phyloP scores from a whole-genome alignment of 2,888 invertebrate genomes.

The Sinohyriopsis cumingii region DNA sequence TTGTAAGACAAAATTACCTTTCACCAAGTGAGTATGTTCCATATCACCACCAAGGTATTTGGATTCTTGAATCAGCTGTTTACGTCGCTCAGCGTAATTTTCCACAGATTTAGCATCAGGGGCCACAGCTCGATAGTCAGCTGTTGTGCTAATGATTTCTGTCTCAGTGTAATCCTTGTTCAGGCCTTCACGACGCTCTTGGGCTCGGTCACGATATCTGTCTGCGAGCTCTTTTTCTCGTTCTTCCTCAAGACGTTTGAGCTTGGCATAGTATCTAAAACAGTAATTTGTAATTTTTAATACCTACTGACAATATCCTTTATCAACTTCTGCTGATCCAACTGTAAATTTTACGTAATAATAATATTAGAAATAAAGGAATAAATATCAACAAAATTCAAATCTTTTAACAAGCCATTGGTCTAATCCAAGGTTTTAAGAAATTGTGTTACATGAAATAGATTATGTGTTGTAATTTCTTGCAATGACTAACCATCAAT shows the following conservation, averaged over 20 bases:
- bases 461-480: no score
- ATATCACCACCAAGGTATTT: slow-evolving; percentile 99
- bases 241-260: slow-evolving; percentile 96
- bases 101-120: slow-evolving; percentile 91
- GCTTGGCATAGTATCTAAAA: slow-evolving; percentile 81
- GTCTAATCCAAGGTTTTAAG: not conserved
- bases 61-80: slow-evolving; percentile 97
- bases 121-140: slow-evolving; percentile 94
- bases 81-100: slow-evolving; percentile 85
- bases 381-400: not conserved
- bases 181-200: slow-evolving; percentile 89
- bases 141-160: slow-evolving; percentile 86
- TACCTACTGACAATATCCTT: no score
- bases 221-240: slow-evolving; percentile 94
- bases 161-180: slow-evolving; percentile 82
- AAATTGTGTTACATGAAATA: not conserved
- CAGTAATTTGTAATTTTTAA: not conserved
- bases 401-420: not conserved
- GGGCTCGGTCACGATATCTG: slow-evolving; percentile 82
- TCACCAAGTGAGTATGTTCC: slow-evolving; percentile 99
- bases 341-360: not conserved
- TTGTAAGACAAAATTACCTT: slow-evolving; percentile 75
- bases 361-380: slow-evolving; percentile 3
- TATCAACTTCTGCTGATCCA: no score
- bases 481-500: no score